A percentile compares a stretch with the other conserved stretches of the same genome.
phyloP scores from a whole-genome alignment of 1,140 invertebrate species.

The Bombyx mori region ASM3026992v2 NC_085115.1:13665501-13666000 shows the following conservation, averaged over 20 bases:
- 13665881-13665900: constrained; percentile 23
- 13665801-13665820: neutral
- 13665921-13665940: neutral
- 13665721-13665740: constrained; percentile 82
- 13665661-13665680: constrained; percentile 80
- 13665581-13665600: constrained; percentile 84
- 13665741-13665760: constrained; percentile 77
- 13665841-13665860: neutral
- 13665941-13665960: neutral
- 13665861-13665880: constrained; percentile 7
- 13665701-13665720: constrained; percentile 82
- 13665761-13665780: constrained; percentile 62
- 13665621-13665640: constrained; percentile 85
- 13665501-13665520: no score
- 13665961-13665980: neutral
- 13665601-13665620: constrained; percentile 88
- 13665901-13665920: neutral
- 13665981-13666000: constrained; percentile 27
- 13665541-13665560: constrained; percentile 71
- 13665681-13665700: constrained; percentile 80
- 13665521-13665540: constrained; percentile 1
- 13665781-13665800: constrained; percentile 9
- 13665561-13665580: constrained; percentile 84
- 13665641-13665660: constrained; percentile 89
- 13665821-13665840: neutral